Base-by-base conservation (phyloP, 2,797 vertebrate genomes). In the Cuniculus paca region DNA sequence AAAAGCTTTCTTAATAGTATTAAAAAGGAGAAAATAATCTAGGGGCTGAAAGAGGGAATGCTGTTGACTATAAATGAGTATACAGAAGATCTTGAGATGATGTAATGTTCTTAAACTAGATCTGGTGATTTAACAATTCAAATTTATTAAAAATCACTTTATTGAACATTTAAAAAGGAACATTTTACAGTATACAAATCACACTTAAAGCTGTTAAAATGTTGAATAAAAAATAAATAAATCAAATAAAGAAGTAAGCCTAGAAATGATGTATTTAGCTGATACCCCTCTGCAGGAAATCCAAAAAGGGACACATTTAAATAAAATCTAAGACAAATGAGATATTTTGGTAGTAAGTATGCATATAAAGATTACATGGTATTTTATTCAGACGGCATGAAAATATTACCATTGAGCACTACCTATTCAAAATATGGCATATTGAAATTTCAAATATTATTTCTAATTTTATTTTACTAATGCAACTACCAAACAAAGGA, bases 381-480 rank as follows among this genome's bases (percentile, higher is more conserved):
- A 68, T 70, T 89, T 90, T 81, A 86, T 75, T 86, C 58, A 92
- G 34, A 92, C 84, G 65, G 48, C 5, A 65, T 39, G 42, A 86
- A 91, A 68, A 77, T 61, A 28, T 54, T 80, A 77, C 58, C 24
- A 95, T 81, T 24, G 70, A 54, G 68, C 75, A 17, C 16, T 90
- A 16, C 54, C 20, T 77, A 87, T 12, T 87, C 60, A 86, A 95
- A 60, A 56, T 70, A 90, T 42, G 36, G 70, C 86, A 52, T 68
- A 61, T 17, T 86, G 77, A 20, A 26, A 63, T 61, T 87, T 78
- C 20, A 39, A 77, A 68, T 54, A 36, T 75, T 92, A 86, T 89
- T 82, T 83, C 82, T 9, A 91, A 79, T 79, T 92, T 96, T 85
- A 92, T 42, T 90, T 92, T 60, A 85, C 11, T 84, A 83, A n/a